These are phyloP conservation scores for Dicaeum eximium DNA, from an alignment of 2,113 vertebrate genomes.

Conservation along the genomic window DNA sequence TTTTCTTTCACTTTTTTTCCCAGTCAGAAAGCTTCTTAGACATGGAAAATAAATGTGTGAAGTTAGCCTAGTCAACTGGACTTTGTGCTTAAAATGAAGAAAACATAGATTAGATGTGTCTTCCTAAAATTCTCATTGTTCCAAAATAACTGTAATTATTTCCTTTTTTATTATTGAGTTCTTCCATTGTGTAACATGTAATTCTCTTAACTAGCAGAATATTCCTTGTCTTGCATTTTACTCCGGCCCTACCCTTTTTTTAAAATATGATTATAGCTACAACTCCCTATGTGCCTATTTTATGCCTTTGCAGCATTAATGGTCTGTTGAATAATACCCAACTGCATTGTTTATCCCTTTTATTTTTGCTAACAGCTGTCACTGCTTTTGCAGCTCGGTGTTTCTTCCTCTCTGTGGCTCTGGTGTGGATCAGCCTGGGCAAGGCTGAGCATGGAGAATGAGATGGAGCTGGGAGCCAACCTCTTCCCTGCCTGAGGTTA, in stretches of 20 bases:
- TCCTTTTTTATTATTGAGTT: not conserved
- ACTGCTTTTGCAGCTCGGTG: not conserved
- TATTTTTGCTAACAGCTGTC: not conserved
- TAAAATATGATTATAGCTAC: not conserved
- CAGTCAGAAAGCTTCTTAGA: not conserved
- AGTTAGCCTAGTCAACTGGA: not conserved
- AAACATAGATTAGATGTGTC: not conserved
- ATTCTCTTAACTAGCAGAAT: constrained; percentile 7
- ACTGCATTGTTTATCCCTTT: not conserved
- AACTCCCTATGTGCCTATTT: not conserved
- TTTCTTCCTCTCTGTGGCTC: not conserved
- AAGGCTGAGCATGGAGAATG: not conserved
- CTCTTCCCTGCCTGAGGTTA: accelerated
- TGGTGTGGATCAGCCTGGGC: not conserved
- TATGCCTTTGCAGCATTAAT: not conserved
- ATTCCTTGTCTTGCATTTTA: not conserved
- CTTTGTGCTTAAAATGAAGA: not conserved
- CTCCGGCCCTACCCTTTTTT: not conserved
- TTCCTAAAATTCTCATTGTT: constrained; percentile 22
- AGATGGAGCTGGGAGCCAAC: not conserved
- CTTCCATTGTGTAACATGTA: not conserved
- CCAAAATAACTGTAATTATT: constrained; percentile 52
- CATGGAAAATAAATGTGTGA: not conserved
- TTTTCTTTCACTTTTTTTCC: not conserved
- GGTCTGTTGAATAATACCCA: not conserved